Percentiles rank a stretch among this genome's conserved stretches.
Conservation (phyloP, 1,140 invertebrate species). For the Aphidius ervi region DNA sequence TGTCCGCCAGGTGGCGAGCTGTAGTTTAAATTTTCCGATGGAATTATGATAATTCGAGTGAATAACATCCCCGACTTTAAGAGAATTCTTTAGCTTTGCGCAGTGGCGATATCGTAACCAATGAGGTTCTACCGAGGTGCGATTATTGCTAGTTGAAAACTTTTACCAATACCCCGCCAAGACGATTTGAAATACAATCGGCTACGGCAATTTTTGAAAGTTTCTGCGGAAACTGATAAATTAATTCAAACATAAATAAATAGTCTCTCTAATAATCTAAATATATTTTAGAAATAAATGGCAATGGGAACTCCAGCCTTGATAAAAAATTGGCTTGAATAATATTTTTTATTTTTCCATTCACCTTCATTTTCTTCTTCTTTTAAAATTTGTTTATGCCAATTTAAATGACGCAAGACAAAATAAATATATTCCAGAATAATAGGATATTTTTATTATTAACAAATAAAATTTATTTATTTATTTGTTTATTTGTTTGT, state of each 20-base stretch:
- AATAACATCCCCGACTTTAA: slow-evolving; percentile 19
- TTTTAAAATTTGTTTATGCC: too few relatives aligned
- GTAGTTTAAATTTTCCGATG: slow-evolving; percentile 20
- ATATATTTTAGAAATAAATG: too few relatives aligned
- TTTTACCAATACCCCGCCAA: slow-evolving; percentile 43
- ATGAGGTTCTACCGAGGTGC: slow-evolving; percentile 82
- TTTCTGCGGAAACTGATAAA: slow-evolving; percentile 41
- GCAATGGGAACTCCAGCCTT: too few relatives aligned
- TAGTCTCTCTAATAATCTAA: too few relatives aligned
- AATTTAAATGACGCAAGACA: too few relatives aligned
- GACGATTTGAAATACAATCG: slow-evolving; percentile 65
- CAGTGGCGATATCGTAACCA: slow-evolving; percentile 81
- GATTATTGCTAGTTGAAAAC: slow-evolving; percentile 89
- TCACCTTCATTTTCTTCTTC: too few relatives aligned
- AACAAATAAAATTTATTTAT: slow-evolving; percentile 17
- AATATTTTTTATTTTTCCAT: too few relatives aligned
- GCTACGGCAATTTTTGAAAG: slow-evolving; percentile 40
- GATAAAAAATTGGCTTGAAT: too few relatives aligned
- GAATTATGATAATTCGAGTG: not conserved
- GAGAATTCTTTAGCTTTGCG: slow-evolving; percentile 58
- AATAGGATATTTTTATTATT: not conserved
- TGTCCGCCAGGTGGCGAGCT: slow-evolving; percentile 21
- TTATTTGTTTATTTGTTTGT: slow-evolving; percentile 32
- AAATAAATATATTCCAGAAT: too few relatives aligned
- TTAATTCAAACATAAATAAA: slow-evolving; percentile 2